Base-by-base conservation (phyloP, 1,140 invertebrate species). In the Meteorus sp. region DNA sequence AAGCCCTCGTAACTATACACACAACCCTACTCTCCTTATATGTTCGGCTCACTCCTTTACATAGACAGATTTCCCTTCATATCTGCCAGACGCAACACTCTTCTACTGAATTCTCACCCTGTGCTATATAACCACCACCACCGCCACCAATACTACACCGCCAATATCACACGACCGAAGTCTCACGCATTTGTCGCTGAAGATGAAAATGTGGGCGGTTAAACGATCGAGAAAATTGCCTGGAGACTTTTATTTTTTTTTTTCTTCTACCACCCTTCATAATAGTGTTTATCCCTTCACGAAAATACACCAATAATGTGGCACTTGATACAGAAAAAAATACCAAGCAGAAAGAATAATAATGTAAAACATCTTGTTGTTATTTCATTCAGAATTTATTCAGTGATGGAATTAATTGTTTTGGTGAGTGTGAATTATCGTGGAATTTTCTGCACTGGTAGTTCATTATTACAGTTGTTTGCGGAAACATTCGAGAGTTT, bases 141-240 rank as follows among this genome's bases (percentile, higher is more conserved):
- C 19, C 45, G 19, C 9, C 20, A 39, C 35, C 35, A 39, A n/a
- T n/a, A n/a, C n/a, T n/a, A n/a, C n/a, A n/a, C n/a, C n/a, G n/a
- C n/a, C n/a, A n/a, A n/a, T n/a, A n/a, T n/a, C n/a, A n/a, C n/a
- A n/a, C n/a, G n/a, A n/a, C n/a, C n/a, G n/a, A n/a, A n/a, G n/a
- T n/a, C n/a, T n/a, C n/a, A n/a, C n/a, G n/a, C 35, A 39, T 13
- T 13, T 13, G 35, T 29, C 27, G 27, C 15, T 11, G 15, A 39
- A 15, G 31, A 37, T 52, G 50, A 37, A 52, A 37, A 35, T 31
- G 7, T 39, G 15, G 33, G 29, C 50, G 50, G 29, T 35, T 52
- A 52, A 52, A 52, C 31, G 50, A 52, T 52, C 33, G 19, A 31
- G 33, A 52, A 52, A 52, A 52, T 52, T 52, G 17, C 50, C 50